A percentile compares a stretch with the other conserved stretches of the same genome.
Evolutionary conservation across 2,888 invertebrate genomes (phyloP).

Genomic region (Agonopterix subpropinquella): DNA sequence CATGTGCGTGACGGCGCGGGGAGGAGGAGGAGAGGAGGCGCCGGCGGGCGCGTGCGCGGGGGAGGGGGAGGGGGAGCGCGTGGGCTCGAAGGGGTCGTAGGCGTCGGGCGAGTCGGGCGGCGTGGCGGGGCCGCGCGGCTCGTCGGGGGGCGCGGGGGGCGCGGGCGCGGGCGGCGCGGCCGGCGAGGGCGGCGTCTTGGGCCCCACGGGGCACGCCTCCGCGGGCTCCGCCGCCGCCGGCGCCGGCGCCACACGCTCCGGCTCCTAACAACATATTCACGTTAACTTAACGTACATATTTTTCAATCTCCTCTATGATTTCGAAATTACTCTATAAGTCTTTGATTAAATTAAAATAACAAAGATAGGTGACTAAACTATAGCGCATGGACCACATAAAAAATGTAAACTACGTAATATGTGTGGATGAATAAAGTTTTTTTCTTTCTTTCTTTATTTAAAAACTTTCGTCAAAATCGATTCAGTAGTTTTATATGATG

Average conservation of each 20-base stretch:
- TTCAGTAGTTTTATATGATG: too few species aligned
- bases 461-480: too few species aligned
- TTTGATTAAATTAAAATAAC: too few species aligned
- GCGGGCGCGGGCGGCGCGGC: conserved; percentile 18
- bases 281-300: too few species aligned
- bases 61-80: conserved; percentile 84
- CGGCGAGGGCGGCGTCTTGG: conserved; percentile 52
- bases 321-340: too few species aligned
- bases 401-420: too few species aligned
- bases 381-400: too few species aligned
- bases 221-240: conserved; percentile 17
- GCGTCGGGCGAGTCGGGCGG: conserved; percentile 82
- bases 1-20: conserved; percentile 36
- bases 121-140: conserved; percentile 71
- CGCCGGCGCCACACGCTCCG: conserved; percentile 41
- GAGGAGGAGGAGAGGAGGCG: conserved; percentile 3
- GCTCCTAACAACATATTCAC: conserved; percentile 30
- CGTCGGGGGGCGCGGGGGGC: conserved; percentile 46
- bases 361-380: too few species aligned
- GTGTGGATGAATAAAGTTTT: too few species aligned
- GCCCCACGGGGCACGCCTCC: conserved; percentile 61
- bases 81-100: conserved; percentile 94
- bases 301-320: too few species aligned
- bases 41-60: conserved; percentile 41
- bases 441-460: too few species aligned